Conservation (phyloP, 2,797 vertebrate species). For the Diglossa cyanea region DNA sequence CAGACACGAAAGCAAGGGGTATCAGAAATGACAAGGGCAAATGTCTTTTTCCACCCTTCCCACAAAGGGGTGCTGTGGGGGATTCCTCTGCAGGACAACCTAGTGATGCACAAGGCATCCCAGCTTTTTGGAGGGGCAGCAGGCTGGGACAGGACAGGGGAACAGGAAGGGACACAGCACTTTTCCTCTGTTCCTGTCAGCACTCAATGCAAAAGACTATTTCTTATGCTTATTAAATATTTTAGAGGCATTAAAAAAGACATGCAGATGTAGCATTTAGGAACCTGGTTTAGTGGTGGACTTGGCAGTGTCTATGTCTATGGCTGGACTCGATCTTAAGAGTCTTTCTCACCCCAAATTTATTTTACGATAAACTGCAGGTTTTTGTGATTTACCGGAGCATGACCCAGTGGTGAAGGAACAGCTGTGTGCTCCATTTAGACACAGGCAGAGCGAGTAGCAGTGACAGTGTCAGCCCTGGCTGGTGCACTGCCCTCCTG, state of each 20-base stretch:
- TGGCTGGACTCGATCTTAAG: background rate
- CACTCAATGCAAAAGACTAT: accelerated
- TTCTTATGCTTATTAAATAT: background rate
- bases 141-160: background rate
- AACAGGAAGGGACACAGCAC: accelerated
- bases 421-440: background rate
- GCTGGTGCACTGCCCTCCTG: background rate
- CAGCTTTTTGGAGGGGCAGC: background rate
- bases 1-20: background rate
- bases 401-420: accelerated
- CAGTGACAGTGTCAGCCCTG: background rate
- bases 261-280: background rate
- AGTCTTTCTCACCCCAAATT: background rate
- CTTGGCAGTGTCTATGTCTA: background rate
- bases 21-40: background rate
- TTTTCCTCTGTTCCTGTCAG: background rate
- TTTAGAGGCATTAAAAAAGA: background rate
- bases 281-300: background rate
- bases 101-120: background rate
- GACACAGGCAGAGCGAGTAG: accelerated
- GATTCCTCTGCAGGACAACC: accelerated
- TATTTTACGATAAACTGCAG: background rate
- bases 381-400: accelerated
- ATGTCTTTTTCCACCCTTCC: background rate
- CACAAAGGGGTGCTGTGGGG: background rate